A percentile compares a stretch with the other conserved stretches of the same genome.
phyloP scores from a whole-genome alignment of 2,113 vertebrate genomes.

The Butastur rufipennis region DNA sequence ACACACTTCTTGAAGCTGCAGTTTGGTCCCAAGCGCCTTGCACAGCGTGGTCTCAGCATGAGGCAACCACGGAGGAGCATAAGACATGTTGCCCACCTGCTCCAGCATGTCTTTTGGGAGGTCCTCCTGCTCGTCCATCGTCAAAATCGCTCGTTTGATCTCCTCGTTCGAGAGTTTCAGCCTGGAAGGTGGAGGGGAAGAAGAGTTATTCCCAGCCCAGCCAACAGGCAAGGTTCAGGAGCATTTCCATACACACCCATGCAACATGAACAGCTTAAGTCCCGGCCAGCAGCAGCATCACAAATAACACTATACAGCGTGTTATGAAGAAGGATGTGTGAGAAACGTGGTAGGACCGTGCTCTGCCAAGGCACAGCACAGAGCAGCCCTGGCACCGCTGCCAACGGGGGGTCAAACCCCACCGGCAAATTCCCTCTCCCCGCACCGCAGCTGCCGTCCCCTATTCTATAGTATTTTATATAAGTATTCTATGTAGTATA shows the following conservation, averaged over 20 bases:
- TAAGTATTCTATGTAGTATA: neutral
- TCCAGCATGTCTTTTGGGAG: slow-evolving; percentile 99
- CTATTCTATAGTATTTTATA: neutral
- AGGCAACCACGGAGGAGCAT: rapidly evolving
- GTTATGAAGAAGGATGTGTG: neutral
- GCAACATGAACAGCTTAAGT: neutral
- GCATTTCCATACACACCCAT: neutral
- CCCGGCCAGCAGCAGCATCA: neutral
- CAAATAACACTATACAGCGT: neutral
- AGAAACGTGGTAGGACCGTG: rapidly evolving
- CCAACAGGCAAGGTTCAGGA: rapidly evolving
- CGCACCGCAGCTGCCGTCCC: neutral
- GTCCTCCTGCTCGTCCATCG: slow-evolving; percentile 98
- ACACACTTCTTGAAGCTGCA: rapidly evolving
- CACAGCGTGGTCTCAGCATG: rapidly evolving
- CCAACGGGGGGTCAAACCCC: rapidly evolving
- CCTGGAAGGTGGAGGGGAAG: slow-evolving; percentile 68
- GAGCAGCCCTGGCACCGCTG: neutral
- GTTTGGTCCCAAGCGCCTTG: neutral
- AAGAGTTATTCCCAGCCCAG: neutral
- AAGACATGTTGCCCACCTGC: slow-evolving; percentile 76
- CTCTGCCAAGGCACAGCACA: neutral
- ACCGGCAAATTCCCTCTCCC: neutral
- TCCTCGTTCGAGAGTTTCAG: slow-evolving; percentile 97
- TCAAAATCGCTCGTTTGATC: slow-evolving; percentile 96